These are phyloP conservation scores for Crypturellus tataupa DNA, from an alignment of 2,797 vertebrate genomes.

Conservation along the genomic window DNA sequence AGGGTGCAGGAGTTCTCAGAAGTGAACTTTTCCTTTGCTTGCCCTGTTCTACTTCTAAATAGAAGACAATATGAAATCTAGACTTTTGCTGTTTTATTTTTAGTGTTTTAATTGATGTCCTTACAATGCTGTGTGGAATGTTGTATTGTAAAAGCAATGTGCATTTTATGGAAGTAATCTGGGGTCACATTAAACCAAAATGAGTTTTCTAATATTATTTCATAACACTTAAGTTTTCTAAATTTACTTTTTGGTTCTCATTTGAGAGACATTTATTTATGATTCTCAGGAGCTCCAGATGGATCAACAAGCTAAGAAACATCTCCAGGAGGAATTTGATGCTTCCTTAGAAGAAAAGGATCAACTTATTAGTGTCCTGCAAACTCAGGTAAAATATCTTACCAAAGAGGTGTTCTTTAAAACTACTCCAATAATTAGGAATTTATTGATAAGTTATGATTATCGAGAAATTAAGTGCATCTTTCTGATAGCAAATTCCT, in stretches of 20 bases:
- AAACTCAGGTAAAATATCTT: conserved; percentile 88
- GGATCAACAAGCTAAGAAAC: conserved; percentile 98
- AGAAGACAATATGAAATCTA: neutral
- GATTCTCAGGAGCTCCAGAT: conserved; percentile 92
- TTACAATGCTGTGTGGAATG: neutral
- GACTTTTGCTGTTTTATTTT: neutral
- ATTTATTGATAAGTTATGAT: neutral
- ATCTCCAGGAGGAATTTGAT: conserved; percentile 97
- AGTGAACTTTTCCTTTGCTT: neutral
- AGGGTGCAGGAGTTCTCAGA: neutral
- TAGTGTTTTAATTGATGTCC: neutral
- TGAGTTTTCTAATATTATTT: neutral
- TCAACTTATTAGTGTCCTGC: conserved; percentile 94
- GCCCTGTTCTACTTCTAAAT: neutral
- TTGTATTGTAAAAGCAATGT: neutral
- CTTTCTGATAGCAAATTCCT: neutral
- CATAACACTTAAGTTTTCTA: neutral
- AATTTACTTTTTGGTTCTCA: conserved; percentile 18
- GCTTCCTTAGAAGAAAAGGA: conserved; percentile 96
- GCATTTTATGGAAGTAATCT: neutral
- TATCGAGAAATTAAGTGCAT: neutral
- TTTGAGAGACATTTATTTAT: neutral
- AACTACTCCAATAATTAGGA: neutral
- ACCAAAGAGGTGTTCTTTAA: neutral
- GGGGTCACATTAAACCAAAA: neutral